phyloP scores from a whole-genome alignment of 2,888 invertebrate genomes.

The Watsonalla cultraria region DNA sequence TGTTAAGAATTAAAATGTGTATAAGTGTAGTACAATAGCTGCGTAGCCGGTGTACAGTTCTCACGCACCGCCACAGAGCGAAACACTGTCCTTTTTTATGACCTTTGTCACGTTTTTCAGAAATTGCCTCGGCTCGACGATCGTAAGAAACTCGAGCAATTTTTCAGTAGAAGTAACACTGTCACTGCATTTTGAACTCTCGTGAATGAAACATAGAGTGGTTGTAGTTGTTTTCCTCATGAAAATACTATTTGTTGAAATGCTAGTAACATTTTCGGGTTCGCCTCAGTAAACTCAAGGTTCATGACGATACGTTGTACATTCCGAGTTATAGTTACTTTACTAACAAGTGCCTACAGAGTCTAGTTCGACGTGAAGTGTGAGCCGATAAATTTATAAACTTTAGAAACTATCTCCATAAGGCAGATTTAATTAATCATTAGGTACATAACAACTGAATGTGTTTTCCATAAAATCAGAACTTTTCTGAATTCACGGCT shows the following conservation, averaged over 20 bases:
- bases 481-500: no score
- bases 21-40: conserved; percentile 13
- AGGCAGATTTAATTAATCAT: not conserved
- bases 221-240: conserved; percentile 8
- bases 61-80: conserved; percentile 20
- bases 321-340: conserved; percentile 15
- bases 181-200: conserved; percentile 29
- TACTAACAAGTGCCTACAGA: not conserved
- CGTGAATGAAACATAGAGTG: conserved; percentile 17
- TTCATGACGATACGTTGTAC: conserved; percentile 27
- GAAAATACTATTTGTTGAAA: conserved; percentile 17
- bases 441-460: not conserved
- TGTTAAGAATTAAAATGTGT: no score
- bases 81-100: conserved; percentile 45
- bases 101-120: conserved; percentile 53
- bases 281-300: conserved; percentile 23
- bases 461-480: no score
- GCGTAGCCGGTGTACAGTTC: conserved; percentile 15
- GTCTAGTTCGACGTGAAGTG: not conserved
- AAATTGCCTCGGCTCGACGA: conserved; percentile 43
- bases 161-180: conserved; percentile 7
- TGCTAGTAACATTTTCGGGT: conserved; percentile 19
- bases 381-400: no score
- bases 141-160: conserved; percentile 28
- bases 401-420: no score